phyloP scores from a whole-genome alignment of 2,113 vertebrate species.

The Ranitomeya imitator region DNA sequence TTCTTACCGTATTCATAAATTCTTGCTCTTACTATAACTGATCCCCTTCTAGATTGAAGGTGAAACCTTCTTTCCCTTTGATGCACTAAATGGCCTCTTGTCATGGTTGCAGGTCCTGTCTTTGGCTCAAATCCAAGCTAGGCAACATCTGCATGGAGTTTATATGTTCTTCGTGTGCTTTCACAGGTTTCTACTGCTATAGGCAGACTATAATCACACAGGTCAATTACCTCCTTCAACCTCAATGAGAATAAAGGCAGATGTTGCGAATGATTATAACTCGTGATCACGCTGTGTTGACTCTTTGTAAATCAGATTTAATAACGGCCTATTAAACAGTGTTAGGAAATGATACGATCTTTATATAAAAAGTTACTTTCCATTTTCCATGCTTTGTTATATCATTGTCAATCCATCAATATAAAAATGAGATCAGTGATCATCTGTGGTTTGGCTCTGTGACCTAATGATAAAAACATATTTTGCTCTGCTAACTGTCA shows the following conservation, averaged over 20 bases:
- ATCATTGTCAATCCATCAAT: background rate
- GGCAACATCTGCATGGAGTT: background rate
- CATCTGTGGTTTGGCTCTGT: background rate
- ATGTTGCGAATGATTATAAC: background rate
- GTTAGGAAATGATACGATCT: background rate
- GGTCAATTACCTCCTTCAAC: background rate
- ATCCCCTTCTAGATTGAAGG: background rate
- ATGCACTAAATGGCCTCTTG: background rate
- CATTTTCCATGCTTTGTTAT: background rate
- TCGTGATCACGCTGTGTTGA: background rate
- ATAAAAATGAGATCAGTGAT: background rate
- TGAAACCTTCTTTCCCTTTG: background rate
- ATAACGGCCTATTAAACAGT: background rate
- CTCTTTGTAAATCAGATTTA: background rate
- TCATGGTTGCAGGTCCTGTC: background rate
- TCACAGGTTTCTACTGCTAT: background rate
- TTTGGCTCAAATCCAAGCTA: background rate
- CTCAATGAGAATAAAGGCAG: background rate
- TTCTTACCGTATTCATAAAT: background rate
- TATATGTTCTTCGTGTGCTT: background rate
- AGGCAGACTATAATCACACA: background rate
- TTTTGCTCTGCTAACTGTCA: background rate
- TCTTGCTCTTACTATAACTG: background rate
- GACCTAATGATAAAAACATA: slow-evolving; percentile 24
- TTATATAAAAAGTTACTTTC: background rate